Evolutionary conservation across 2,113 vertebrate species (phyloP).

Genomic region (Bufo gargarizans): DNA sequence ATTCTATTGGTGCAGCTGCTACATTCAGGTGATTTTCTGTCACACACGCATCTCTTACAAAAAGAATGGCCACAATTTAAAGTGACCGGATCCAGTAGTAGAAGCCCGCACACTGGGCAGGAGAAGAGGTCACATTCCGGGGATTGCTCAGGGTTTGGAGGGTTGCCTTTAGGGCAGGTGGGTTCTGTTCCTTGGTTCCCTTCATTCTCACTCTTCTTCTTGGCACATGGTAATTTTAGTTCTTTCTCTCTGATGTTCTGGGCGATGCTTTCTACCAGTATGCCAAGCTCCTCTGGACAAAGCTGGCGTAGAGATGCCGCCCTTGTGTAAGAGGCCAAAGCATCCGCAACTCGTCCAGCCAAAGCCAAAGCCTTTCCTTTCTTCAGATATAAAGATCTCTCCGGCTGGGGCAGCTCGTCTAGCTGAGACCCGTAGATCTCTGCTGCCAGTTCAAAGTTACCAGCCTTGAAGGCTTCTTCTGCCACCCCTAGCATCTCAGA

Average conservation of each 20-base stretch:
- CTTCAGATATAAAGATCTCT: slow-evolving; percentile 79
- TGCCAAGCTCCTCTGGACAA: slow-evolving; percentile 75
- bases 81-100: slow-evolving; percentile 81
- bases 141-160: not conserved
- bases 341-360: slow-evolving; percentile 77
- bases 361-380: slow-evolving; percentile 79
- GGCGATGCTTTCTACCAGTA: slow-evolving; percentile 78
- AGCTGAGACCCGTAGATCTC: slow-evolving; percentile 84
- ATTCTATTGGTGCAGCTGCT: slow-evolving; percentile 12
- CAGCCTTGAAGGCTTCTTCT: slow-evolving; percentile 79
- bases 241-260: slow-evolving; percentile 76
- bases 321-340: slow-evolving; percentile 79
- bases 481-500: slow-evolving; percentile 81
- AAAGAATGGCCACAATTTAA: slow-evolving; percentile 85
- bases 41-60: slow-evolving; percentile 77
- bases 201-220: not conserved
- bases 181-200: not conserved
- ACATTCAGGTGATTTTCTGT: slow-evolving; percentile 14
- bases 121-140: slow-evolving; percentile 73
- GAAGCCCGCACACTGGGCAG: slow-evolving; percentile 75
- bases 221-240: slow-evolving; percentile 61
- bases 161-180: not conserved
- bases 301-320: slow-evolving; percentile 75
- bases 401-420: slow-evolving; percentile 75
- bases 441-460: slow-evolving; percentile 77